Evolutionary conservation across 2,797 vertebrate genomes (phyloP), one percentile per base, ranked within the genome.

Genomic region (Merluccius polli): DNA sequence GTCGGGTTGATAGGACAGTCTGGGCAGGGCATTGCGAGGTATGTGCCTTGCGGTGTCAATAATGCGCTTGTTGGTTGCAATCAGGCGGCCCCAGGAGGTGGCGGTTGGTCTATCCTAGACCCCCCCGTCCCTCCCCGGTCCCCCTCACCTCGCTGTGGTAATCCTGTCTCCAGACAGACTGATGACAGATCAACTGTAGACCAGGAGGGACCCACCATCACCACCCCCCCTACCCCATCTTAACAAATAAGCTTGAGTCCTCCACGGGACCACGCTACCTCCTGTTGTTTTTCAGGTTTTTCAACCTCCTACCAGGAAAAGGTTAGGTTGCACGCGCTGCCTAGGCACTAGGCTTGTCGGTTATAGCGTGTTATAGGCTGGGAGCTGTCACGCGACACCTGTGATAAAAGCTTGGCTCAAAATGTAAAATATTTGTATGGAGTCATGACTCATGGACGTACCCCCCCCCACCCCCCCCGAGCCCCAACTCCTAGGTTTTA

Each of bases 101-200:
- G 83, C 80, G 70, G 79, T 78, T 87, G 85, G 88, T 88, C 86
- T 88, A 78, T 79, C 81, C 81, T 73, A 80, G 79, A 83, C 86
- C 82, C 63, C 52, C 63, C 88, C 72, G n/a, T n/a, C 89, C 87
- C 91, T 87, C 89, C 87, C 91, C 87, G 84, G 92, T 86, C 74
- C 79, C 78, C 75, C 79, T 87, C 80, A 83, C 38, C 84, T 86
- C 63, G 24, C 59, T 27, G 59, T 10, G n/a, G 75, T 93, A 93
- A 93, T 93, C 93, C 91, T 84, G 83, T 90, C 81, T 85, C 89
- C 90, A 93, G 93, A 93, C 94, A 93, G 90, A 82, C 89, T 90
- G 86, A 93, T 83, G 85, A 85, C 88, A 90, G 89, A 87, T 91
- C 87, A 92, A 79, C 77, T 86, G 79, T 77, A 88, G 82, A 69